A percentile compares a stretch with the other conserved stretches of the same genome.
These are phyloP conservation scores for Mastomys natalensis DNA, from an alignment of 2,113 vertebrate species.

Conservation along the genomic window DNA sequence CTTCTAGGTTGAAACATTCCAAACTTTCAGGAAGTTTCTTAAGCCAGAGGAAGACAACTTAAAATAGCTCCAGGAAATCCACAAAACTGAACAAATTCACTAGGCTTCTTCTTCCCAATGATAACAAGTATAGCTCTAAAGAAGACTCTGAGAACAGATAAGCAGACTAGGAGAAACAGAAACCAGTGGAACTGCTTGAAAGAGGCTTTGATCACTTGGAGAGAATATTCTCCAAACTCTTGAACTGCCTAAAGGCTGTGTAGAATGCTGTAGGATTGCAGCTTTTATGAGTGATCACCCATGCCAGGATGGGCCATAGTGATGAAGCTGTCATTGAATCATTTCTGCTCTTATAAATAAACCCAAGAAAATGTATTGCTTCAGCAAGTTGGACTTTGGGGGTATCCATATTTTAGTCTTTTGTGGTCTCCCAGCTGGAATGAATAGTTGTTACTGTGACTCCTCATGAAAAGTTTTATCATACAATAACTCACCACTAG, in stretches of 20 bases:
- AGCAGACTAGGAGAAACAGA: background rate
- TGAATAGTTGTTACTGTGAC: background rate
- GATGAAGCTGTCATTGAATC: background rate
- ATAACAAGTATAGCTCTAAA: background rate
- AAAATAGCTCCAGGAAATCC: background rate
- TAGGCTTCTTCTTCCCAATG: background rate
- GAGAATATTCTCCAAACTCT: background rate
- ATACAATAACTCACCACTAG: background rate
- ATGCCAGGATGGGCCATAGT: background rate
- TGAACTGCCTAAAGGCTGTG: background rate
- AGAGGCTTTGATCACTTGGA: background rate
- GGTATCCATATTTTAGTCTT: background rate
- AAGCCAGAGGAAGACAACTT: background rate
- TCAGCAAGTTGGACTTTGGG: background rate
- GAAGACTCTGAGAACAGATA: background rate
- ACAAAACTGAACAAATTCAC: background rate
- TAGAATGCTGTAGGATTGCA: background rate
- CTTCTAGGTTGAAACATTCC: background rate
- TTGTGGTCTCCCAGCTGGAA: background rate
- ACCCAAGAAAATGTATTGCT: background rate
- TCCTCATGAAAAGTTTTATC: background rate
- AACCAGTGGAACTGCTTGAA: background rate
- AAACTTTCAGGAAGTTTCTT: background rate
- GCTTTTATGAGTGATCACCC: background rate
- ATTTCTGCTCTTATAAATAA: background rate